phyloP scores from a whole-genome alignment of 2,888 invertebrate species.

The Carpatolechia fugitivella region DNA sequence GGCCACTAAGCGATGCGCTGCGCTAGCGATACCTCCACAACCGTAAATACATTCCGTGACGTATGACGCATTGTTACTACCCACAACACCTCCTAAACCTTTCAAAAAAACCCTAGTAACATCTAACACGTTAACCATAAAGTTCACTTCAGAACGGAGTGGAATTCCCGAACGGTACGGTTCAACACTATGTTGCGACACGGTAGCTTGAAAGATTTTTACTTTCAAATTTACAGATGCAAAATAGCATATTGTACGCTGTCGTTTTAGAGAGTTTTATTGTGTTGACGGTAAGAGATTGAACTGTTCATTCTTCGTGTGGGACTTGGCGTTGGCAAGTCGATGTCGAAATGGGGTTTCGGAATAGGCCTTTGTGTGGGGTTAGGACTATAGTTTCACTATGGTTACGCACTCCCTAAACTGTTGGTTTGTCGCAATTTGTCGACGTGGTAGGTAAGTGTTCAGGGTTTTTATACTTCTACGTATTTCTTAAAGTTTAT shows the following conservation, averaged over 20 bases:
- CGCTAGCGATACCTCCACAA: conserved; percentile 60
- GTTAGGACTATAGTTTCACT: background rate
- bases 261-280: conserved; percentile 51
- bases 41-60: conserved; percentile 64
- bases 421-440: conserved; percentile 16
- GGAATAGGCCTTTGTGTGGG: conserved; percentile 39
- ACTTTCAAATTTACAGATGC: conserved; percentile 68
- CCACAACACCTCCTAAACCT: conserved; percentile 34
- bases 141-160: conserved; percentile 14
- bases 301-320: conserved; percentile 49
- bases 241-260: conserved; percentile 72
- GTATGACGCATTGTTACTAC: conserved; percentile 65
- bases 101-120: conserved; percentile 24
- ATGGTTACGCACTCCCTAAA: conserved; percentile 5
- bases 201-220: conserved; percentile 66
- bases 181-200: conserved; percentile 64
- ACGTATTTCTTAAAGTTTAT: background rate
- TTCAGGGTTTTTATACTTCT: background rate
- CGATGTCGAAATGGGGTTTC: conserved; percentile 30
- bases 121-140: conserved; percentile 30
- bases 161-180: background rate
- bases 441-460: background rate
- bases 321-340: conserved; percentile 27
- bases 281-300: conserved; percentile 52
- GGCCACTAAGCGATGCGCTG: conserved; percentile 62